A percentile compares a stretch with the other conserved stretches of the same genome.
These are phyloP conservation scores for Pteronura brasiliensis DNA, from an alignment of 2,113 vertebrate genomes.

Conservation along the genomic window DNA sequence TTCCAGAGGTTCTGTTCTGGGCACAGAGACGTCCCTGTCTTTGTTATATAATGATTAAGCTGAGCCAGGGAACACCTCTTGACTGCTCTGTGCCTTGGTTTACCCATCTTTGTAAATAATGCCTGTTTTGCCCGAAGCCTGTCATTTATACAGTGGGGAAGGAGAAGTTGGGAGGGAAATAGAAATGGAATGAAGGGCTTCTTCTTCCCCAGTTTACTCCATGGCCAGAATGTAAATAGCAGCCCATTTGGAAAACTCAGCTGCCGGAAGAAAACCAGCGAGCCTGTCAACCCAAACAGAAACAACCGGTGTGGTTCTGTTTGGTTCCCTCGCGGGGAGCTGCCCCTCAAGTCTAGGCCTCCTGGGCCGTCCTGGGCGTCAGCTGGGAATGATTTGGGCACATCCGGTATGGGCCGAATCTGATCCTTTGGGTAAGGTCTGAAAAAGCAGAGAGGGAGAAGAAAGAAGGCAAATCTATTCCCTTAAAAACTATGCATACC, in stretches of 20 bases:
- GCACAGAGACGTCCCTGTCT: not conserved
- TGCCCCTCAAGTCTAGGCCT: conserved; percentile 66
- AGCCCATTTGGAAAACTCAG: not conserved
- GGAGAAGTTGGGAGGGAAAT: not conserved
- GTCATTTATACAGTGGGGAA: not conserved
- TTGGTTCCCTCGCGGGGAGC: conserved; percentile 65
- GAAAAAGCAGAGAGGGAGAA: conserved; percentile 43
- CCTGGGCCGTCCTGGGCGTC: conserved; percentile 65
- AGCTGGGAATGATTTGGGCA: conserved; percentile 80
- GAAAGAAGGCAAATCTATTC: conserved; percentile 30
- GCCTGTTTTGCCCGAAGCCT: not conserved
- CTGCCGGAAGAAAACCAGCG: not conserved
- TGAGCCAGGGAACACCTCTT: not conserved
- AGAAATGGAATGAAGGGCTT: not conserved
- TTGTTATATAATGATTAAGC: not conserved
- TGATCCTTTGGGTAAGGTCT: conserved; percentile 73
- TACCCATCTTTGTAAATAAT: not conserved
- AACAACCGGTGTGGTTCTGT: conserved; percentile 28
- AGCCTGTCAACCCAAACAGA: not conserved
- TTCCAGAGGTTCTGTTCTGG: not conserved
- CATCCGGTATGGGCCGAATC: conserved; percentile 75
- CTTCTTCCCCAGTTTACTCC: conserved; percentile 14
- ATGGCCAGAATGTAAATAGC: not conserved
- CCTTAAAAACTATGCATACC: conserved; percentile 66
- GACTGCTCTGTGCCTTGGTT: not conserved